Evolutionary conservation across 2,113 vertebrate genomes (phyloP), one percentile per base, ranked within the genome.

Genomic region (Tenrec ecaudatus): DNA sequence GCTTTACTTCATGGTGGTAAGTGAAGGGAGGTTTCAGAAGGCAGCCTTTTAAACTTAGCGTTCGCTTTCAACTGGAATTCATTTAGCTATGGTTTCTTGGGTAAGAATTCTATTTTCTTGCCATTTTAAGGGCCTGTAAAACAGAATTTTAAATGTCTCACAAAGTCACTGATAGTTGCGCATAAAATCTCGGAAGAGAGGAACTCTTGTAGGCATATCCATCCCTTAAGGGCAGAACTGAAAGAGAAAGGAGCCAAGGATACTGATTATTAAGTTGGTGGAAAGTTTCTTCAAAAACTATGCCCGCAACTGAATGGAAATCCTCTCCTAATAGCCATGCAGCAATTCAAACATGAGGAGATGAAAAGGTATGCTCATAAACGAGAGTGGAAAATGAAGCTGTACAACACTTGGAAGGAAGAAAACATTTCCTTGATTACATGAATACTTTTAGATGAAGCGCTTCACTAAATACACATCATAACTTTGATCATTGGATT

Each of bases 1-100:
- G 95, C 98, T 99, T n/a, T 99, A 99, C 98, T 99, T 99, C 91
- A 99, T 99, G 99, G 99, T 98, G 98, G 99, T 99, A 98, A 99
- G 99, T 98, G 88, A 94, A 81, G 84, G 60, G 12, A 36, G 53
- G 73, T 33, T 85, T 92, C 92, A 69, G 80, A 25, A 91, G 86
- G 53, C 82, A 75, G 33, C 93, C 27, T 86, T 87, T 31, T 80
- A 16, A 80, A 53, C n/a, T 86, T 91, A 64, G n/a, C 57, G 6
- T 60, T 89, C 7, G 81, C 36, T 80, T 96, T 68, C 12, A 85
- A 69, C 40, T 88, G 60, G 83, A 91, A 57, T 86, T 90, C 76
- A 83, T 38, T 86, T 84, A 73, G 19, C 33, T 36, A 60, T 71
- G 29, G 27, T 79, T 47, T 4, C 77, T 81, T 40, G 29, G 20